Base-by-base conservation (phyloP, 2,888 invertebrate species). In the Cactoblastis cactorum region DNA sequence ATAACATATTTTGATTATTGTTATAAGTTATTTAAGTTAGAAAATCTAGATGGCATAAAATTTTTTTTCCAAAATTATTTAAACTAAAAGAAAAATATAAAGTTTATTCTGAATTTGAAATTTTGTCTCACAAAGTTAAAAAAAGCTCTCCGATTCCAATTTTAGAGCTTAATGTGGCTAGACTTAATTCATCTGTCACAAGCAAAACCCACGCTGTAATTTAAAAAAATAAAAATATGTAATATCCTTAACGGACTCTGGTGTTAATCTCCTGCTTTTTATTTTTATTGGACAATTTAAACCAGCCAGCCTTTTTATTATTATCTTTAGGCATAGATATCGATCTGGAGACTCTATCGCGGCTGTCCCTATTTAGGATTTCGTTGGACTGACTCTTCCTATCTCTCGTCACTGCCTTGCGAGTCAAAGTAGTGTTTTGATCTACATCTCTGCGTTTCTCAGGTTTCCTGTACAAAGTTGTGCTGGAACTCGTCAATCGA, bases 301-400 rank as follows among this genome's bases (percentile, higher is more conserved):
- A 94, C 94, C 94, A 94, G 50, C 94, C 94, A 33, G 94, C 93
- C 55, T 93, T 92, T 74, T 94, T 93, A 67, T 92, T 92, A 45
- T 92, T 91, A 67, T 94, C 93, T 65, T 93, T 92, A 45, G 94
- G 94, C 91, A 94, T 94, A 5, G 94, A 94, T 43, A 93, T 90
- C 0, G 94, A 94, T 52, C 94, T 83, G 0, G 92, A 91, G 4
- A 92, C 77, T 62, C 77, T 83, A 52, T 91, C 92, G 57, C 88
- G 89, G 24, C 72, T 78, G 51, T 90, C 91, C 54, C 88, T 83
- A 53, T 90, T 91, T 58, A 93, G 76, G 49, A 93, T 90, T 67
- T 94, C 93, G 53, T 91, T 92, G 19, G 93, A 93, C 63, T 93
- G 91, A 65, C 89, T 92, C 62, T 91, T 92, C 38, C 66, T 69